Conservation (phyloP, 2,797 vertebrate species). For the Sebastes trivittatus region DNA sequence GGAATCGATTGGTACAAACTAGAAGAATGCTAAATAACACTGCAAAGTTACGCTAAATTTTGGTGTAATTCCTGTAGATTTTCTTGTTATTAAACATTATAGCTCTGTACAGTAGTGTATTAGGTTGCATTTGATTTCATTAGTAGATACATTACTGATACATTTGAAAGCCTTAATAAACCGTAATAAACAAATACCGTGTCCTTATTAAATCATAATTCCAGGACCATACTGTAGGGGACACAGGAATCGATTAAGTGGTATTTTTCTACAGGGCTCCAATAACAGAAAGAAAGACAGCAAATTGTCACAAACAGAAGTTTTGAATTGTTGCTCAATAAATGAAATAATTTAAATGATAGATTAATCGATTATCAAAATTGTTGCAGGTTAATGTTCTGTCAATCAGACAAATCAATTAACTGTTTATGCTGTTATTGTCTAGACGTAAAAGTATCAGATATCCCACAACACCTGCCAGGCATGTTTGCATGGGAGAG, state of each 20-base stretch:
- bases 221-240: background rate
- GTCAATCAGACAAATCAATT: background rate
- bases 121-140: background rate
- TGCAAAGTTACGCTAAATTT: too few relatives aligned
- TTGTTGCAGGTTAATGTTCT: background rate
- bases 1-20: too few relatives aligned
- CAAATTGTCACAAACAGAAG: background rate
- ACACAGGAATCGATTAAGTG: background rate
- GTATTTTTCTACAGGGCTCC: background rate
- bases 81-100: background rate
- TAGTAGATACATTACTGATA: background rate
- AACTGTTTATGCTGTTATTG: background rate
- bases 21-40: too few relatives aligned
- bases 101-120: background rate
- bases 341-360: background rate
- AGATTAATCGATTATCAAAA: background rate
- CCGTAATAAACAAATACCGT: background rate
- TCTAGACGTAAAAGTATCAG: background rate
- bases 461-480: background rate
- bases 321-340: background rate
- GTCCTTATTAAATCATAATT: background rate
- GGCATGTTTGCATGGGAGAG: background rate
- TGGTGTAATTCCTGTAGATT: background rate
- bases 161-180: background rate
- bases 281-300: background rate